These are phyloP conservation scores for Ptychobarbus kaznakovi DNA, from an alignment of 2,797 vertebrate genomes.

Conservation along the genomic window DNA sequence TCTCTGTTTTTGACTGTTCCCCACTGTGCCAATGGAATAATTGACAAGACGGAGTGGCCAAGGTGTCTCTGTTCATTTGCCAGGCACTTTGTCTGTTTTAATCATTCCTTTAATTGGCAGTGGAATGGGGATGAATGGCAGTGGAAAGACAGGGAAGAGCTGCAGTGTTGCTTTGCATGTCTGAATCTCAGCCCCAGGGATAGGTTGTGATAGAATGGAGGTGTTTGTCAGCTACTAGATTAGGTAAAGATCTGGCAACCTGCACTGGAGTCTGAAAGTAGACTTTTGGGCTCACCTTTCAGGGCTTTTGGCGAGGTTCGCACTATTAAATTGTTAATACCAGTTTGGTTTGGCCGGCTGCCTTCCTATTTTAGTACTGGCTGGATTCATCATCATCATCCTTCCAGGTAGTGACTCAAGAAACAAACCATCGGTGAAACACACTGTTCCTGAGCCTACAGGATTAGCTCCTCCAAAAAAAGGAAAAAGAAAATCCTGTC, in stretches of 20 bases:
- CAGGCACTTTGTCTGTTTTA: constrained; percentile 85
- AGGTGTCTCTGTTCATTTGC: constrained; percentile 83
- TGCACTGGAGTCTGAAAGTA: constrained; percentile 5
- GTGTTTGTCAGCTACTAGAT: constrained; percentile 48
- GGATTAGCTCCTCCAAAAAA: constrained; percentile 5
- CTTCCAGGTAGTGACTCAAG: constrained; percentile 42
- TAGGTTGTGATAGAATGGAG: constrained; percentile 24
- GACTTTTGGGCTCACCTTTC: constrained; percentile 35
- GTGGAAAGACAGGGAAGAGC: constrained; percentile 66
- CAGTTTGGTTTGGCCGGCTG: constrained; percentile 47
- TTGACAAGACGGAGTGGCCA: constrained; percentile 80
- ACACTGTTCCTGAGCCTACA: constrained; percentile 36
- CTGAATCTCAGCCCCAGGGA: constrained; percentile 34
- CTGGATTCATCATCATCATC: constrained; percentile 43
- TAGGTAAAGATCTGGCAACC: constrained; percentile 55
- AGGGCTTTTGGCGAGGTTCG: constrained; percentile 39
- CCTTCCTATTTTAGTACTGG: constrained; percentile 48
- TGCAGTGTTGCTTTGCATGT: constrained; percentile 41
- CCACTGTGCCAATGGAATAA: constrained; percentile 73
- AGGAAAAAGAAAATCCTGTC: neutral
- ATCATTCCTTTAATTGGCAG: constrained; percentile 85
- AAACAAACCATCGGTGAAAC: constrained; percentile 37
- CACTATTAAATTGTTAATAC: constrained; percentile 47
- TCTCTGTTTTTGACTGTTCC: constrained; percentile 61
- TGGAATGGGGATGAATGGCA: constrained; percentile 76